Base-by-base conservation (phyloP, 2,113 vertebrate genomes). In the Cygnus buccinator region DNA sequence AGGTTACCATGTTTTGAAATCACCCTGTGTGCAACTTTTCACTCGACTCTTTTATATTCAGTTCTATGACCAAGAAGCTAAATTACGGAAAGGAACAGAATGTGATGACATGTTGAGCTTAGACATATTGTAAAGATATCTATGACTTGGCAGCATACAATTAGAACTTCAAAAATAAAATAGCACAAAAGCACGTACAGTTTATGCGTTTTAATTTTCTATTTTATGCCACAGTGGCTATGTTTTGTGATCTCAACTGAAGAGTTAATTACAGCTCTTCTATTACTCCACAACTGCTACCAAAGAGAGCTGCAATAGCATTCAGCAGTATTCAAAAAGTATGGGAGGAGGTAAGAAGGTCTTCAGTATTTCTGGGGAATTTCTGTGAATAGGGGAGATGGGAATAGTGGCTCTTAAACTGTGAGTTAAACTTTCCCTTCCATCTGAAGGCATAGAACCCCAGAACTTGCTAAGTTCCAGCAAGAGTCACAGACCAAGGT, bases 101-200 rank as follows among this genome's bases (percentile, higher is more conserved):
- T 90, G 31, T 76, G 92, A 89, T 63, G 44, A 82, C 83, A 87
- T 81, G 73, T 26, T 94, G 66, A 91, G 35, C 25, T 95, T 78
- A 91, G 59, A 83, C 28, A 61, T 63, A 46, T 80, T 93, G 62
- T 85, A 63, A 94, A 79, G 66, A 63, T 85, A 43, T 65, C 73
- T 93, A 6, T 6, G 2, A 78, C 66, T 92, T 89, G 66, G 33
- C 62, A 72, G 31, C 46, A 52, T 87, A 72, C 48, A 93, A 95
- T 95, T 95, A 95, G 23, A 92, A 67, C 35, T 88, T 94, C 43
- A 95, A 65, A 93, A 96, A 79, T 82, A 91, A 87, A 94, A 37
- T 22, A 63, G 50, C 22, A 77, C 52, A 92, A 93, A 96, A 91
- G 54, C 37, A 65, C 28, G 72, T 75, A 76, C 33, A 25, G 13